Percentiles rank a stretch among this genome's conserved stretches.
Conservation (phyloP, 1,140 invertebrate species). For the Charaxes varanes region DNA sequence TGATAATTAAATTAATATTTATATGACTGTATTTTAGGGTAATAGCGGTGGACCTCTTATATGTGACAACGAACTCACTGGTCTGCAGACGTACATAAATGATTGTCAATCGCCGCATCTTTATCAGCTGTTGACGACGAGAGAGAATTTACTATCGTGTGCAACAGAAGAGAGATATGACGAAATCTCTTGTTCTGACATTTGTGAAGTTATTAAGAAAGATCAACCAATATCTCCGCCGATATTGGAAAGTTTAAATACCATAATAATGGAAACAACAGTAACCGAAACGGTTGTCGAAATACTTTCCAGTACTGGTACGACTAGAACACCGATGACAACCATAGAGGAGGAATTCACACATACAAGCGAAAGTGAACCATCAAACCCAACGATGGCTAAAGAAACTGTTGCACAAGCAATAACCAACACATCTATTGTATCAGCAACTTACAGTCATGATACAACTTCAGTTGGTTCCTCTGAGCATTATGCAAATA, state of each 20-base stretch:
- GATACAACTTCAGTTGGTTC: neutral
- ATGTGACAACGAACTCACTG: slow-evolving; percentile 41
- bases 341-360: neutral
- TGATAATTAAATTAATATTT: too few species aligned
- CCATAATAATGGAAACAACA: too few species aligned
- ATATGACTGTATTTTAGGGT: slow-evolving; percentile 29
- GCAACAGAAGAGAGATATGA: slow-evolving; percentile 39
- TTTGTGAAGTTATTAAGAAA: slow-evolving; percentile 40
- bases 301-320: slow-evolving; percentile 6
- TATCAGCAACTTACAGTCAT: neutral
- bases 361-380: slow-evolving; percentile 2
- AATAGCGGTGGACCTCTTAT: slow-evolving; percentile 58
- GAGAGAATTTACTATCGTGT: slow-evolving; percentile 48
- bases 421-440: slow-evolving; percentile 1
- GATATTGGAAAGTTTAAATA: too few species aligned
- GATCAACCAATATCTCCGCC: slow-evolving; percentile 22
- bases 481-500: neutral
- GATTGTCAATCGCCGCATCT: slow-evolving; percentile 49
- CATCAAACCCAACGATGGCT: neutral
- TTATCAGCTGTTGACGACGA: slow-evolving; percentile 40
- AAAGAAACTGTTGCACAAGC: neutral
- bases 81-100: slow-evolving; percentile 50
- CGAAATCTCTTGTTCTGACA: slow-evolving; percentile 28
- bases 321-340: slow-evolving; percentile 11
- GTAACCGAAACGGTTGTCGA: neutral